Evolutionary conservation across 2,888 invertebrate genomes (phyloP).

Genomic region (Lithophane socia): DNA sequence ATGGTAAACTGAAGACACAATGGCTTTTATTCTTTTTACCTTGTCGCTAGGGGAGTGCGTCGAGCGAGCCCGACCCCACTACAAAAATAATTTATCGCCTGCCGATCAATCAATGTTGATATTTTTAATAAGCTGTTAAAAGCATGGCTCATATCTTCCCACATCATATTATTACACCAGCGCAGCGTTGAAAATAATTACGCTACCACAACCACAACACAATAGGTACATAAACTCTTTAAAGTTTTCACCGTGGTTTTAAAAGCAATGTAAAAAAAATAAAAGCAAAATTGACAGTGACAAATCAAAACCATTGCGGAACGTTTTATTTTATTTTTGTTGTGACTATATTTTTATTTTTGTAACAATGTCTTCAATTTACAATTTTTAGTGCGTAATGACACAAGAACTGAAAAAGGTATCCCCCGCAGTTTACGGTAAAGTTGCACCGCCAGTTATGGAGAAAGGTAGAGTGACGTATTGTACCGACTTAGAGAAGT

Average conservation of each 20-base stretch:
- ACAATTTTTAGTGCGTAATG: slow-evolving; percentile 59
- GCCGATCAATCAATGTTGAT: slow-evolving; percentile 76
- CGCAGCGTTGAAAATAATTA: slow-evolving; percentile 29
- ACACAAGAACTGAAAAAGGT: slow-evolving; percentile 71
- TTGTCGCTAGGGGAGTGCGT: slow-evolving; percentile 52
- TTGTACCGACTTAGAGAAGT: slow-evolving; percentile 98
- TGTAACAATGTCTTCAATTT: slow-evolving; percentile 58
- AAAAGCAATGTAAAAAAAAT: neutral
- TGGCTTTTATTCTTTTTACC: slow-evolving; percentile 79
- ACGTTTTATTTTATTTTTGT: slow-evolving; percentile 53
- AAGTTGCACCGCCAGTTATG: slow-evolving; percentile 63
- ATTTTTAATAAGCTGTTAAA: slow-evolving; percentile 71
- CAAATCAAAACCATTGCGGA: slow-evolving; percentile 36
- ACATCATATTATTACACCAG: slow-evolving; percentile 39
- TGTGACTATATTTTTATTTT: slow-evolving; percentile 51
- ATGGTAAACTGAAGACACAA: slow-evolving; percentile 82
- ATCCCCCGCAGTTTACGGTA: slow-evolving; percentile 67
- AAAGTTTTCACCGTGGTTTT: neutral
- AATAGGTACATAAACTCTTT: neutral
- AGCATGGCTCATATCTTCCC: slow-evolving; percentile 38
- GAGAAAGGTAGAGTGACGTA: slow-evolving; percentile 79
- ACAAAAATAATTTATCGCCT: slow-evolving; percentile 69
- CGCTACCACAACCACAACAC: slow-evolving; percentile 13
- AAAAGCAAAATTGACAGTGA: slow-evolving; percentile 57
- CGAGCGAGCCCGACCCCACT: slow-evolving; percentile 5